Percentiles rank a stretch among this genome's conserved stretches.
phyloP scores from a whole-genome alignment of 1,140 invertebrate species.

The Laodelphax striatellus region DNA sequence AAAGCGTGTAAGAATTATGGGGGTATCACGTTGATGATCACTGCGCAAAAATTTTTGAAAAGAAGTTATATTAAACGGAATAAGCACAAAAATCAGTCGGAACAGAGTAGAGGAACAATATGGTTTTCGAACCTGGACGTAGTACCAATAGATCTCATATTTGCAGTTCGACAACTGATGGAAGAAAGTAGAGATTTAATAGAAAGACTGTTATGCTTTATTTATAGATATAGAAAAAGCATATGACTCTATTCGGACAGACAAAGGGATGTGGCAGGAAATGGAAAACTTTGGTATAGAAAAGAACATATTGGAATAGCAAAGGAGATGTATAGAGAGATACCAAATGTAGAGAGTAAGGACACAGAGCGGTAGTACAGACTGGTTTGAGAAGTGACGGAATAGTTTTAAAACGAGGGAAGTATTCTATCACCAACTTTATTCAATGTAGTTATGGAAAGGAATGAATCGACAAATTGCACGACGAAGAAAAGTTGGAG shows the following conservation, averaged over 20 bases:
- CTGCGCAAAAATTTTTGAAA: neutral
- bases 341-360: neutral
- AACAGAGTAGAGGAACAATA: neutral
- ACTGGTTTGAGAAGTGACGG: neutral
- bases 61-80: neutral
- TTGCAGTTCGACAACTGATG: neutral
- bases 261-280: neutral
- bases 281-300: neutral
- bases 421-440: neutral
- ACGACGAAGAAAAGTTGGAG: neutral
- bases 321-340: neutral
- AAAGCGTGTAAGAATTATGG: neutral
- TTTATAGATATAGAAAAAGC: conserved; percentile 1
- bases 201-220: neutral
- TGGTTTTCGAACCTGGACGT: neutral
- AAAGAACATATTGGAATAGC: neutral
- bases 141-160: neutral
- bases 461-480: neutral
- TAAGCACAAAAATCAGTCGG: neutral
- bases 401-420: neutral
- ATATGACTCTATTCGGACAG: neutral
- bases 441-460: neutral
- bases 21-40: neutral
- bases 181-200: neutral
- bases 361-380: neutral